phyloP scores from a whole-genome alignment of 2,888 invertebrate species.

The Andrena dorsata region DNA sequence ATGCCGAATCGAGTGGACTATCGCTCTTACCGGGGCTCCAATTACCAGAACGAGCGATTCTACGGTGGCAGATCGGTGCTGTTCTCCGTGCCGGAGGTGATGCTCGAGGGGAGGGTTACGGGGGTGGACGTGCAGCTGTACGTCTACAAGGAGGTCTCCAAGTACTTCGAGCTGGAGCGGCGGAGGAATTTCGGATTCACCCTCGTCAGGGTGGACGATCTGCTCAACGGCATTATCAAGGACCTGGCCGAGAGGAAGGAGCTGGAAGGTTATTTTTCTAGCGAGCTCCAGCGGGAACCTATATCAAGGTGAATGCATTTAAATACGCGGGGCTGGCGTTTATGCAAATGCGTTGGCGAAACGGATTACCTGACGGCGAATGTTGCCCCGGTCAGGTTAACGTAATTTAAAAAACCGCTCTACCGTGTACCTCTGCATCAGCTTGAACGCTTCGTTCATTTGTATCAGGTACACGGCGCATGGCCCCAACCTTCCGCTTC shows the following conservation, averaged over 20 bases:
- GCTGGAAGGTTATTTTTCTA: conserved; percentile 69
- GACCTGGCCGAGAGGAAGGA: conserved; percentile 74
- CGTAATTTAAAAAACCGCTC: conserved; percentile 56
- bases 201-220: conserved; percentile 70
- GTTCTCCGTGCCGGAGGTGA: conserved; percentile 73
- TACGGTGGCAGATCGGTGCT: conserved; percentile 80
- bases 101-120: conserved; percentile 57
- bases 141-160: conserved; percentile 74
- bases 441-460: conserved; percentile 14
- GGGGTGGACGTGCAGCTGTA: conserved; percentile 73
- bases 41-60: conserved; percentile 74
- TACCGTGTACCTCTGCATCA: conserved; percentile 18
- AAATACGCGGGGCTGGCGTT: conserved; percentile 54
- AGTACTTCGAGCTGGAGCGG: conserved; percentile 73
- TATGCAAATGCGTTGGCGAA: conserved; percentile 48
- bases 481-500: conserved; percentile 28
- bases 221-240: conserved; percentile 78
- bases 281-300: conserved; percentile 73
- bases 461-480: conserved; percentile 29
- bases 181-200: conserved; percentile 71
- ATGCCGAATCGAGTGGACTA: conserved; percentile 76
- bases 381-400: conserved; percentile 26
- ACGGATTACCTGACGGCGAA: conserved; percentile 49
- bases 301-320: conserved; percentile 75
- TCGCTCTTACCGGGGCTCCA: conserved; percentile 74